A percentile compares a stretch with the other conserved stretches of the same genome.
Conservation (phyloP, 92 coral and sea anemone genomes). For the Zoanthus solanderi region DNA sequence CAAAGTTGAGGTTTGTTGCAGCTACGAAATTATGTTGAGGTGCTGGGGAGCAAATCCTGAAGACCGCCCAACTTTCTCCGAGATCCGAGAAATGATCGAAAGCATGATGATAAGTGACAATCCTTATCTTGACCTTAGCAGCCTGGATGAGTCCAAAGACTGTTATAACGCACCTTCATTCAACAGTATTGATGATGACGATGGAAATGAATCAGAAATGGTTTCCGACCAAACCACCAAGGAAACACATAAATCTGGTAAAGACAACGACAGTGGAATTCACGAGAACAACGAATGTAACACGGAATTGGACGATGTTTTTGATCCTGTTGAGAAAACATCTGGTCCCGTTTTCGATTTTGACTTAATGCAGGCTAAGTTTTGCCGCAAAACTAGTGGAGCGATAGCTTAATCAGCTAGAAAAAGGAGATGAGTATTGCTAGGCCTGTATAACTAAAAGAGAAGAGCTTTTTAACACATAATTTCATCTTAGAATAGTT, state of each 20-base stretch:
- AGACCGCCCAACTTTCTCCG: constrained; percentile 72
- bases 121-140: constrained; percentile 82
- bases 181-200: constrained; percentile 63
- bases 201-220: constrained; percentile 35
- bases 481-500: no score
- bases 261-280: constrained; percentile 3
- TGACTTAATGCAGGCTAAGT: constrained; percentile 23
- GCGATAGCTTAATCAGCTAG: not conserved
- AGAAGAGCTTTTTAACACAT: no score
- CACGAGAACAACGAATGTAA: constrained; percentile 23
- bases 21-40: constrained; percentile 71
- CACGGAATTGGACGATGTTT: constrained; percentile 6
- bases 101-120: constrained; percentile 80
- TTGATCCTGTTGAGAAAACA: not conserved
- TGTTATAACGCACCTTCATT: constrained; percentile 87
- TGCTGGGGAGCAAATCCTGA: constrained; percentile 79
- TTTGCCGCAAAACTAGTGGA: constrained; percentile 20
- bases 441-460: no score
- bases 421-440: no score
- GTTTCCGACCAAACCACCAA: not conserved
- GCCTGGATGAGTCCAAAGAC: constrained; percentile 75
- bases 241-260: not conserved
- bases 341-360: constrained; percentile 28
- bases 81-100: constrained; percentile 69
- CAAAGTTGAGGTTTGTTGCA: constrained; percentile 1